phyloP scores from a whole-genome alignment of 2,888 invertebrate species.

The Brachypterus glaber region DNA sequence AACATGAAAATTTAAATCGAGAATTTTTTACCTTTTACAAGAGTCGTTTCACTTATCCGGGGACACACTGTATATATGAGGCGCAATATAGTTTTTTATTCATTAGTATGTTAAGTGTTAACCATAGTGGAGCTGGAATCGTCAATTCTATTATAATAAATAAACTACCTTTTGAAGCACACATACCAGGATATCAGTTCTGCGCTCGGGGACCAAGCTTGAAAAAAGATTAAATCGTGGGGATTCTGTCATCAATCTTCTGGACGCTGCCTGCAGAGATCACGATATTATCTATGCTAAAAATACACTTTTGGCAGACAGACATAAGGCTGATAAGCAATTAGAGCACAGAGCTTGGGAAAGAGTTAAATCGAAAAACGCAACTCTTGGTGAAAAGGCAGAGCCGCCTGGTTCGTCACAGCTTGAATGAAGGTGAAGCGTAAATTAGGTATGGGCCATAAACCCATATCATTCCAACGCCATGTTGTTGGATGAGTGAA shows the following conservation, averaged over 20 bases:
- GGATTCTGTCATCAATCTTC: slow-evolving; percentile 29
- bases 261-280: slow-evolving; percentile 30
- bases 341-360: slow-evolving; percentile 29
- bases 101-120: too few relatives aligned
- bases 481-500: too few relatives aligned
- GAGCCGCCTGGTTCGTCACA: slow-evolving; percentile 26
- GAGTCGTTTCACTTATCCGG: too few relatives aligned
- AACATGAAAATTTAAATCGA: too few relatives aligned
- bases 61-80: too few relatives aligned
- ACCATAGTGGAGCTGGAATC: slow-evolving; percentile 19
- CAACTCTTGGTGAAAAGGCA: slow-evolving; percentile 27
- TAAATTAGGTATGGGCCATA: slow-evolving; percentile 26
- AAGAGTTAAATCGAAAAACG: slow-evolving; percentile 26
- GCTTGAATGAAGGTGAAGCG: slow-evolving; percentile 30
- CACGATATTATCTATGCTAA: slow-evolving; percentile 32
- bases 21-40: too few relatives aligned
- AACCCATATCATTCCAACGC: too few relatives aligned
- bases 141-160: slow-evolving; percentile 21
- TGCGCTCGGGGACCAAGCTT: slow-evolving; percentile 26
- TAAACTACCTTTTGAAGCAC: slow-evolving; percentile 23
- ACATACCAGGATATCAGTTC: slow-evolving; percentile 20
- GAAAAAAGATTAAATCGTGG: slow-evolving; percentile 26
- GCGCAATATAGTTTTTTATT: too few relatives aligned
- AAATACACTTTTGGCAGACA: slow-evolving; percentile 16
- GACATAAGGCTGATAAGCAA: slow-evolving; percentile 31